A percentile compares a stretch with the other conserved stretches of the same genome.
phyloP scores from a whole-genome alignment of 30 jellyfish, hydroid and myxozoan species.

The Chrysaora quinquecirrha region DNA sequence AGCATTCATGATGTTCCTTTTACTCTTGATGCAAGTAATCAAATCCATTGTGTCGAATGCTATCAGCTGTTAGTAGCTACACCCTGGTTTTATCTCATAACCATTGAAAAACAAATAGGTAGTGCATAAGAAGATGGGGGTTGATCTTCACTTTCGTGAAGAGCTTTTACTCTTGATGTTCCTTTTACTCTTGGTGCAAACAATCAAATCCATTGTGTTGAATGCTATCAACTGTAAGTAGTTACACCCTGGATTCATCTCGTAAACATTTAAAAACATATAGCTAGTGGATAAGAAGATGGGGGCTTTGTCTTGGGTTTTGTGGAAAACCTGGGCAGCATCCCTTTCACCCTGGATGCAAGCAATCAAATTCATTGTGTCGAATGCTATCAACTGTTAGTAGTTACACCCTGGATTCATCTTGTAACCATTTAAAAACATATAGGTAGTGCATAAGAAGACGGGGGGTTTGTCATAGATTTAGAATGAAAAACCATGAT shows the following conservation, averaged over 20 bases:
- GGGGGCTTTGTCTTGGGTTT: no score
- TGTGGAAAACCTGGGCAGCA: slow-evolving; percentile 75
- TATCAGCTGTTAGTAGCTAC: slow-evolving; percentile 92
- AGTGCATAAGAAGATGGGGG: no score
- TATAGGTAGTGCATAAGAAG: no score
- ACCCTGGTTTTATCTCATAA: no score
- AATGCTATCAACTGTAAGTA: slow-evolving; percentile 93
- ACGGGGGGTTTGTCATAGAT: no score
- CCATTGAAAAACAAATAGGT: no score
- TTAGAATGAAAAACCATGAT: no score
- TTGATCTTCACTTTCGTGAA: slow-evolving; percentile 72
- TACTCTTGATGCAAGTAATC: slow-evolving; percentile 88
- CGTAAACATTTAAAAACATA: no score
- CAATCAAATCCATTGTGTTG: slow-evolving; percentile 91
- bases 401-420: no score
- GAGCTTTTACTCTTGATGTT: slow-evolving; percentile 75
- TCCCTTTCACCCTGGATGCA: slow-evolving; percentile 95
- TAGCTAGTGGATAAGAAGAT: no score
- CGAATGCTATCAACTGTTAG: slow-evolving; percentile 96
- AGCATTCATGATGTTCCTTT: slow-evolving; percentile 86
- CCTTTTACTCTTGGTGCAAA: slow-evolving; percentile 95
- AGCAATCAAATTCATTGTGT: slow-evolving; percentile 91
- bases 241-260: no score
- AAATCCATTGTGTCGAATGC: slow-evolving; percentile 96
- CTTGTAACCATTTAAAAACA: no score